These are phyloP conservation scores for Drosophila niveifrons DNA, from an alignment of 2,888 invertebrate genomes.

Conservation along the genomic window DNA sequence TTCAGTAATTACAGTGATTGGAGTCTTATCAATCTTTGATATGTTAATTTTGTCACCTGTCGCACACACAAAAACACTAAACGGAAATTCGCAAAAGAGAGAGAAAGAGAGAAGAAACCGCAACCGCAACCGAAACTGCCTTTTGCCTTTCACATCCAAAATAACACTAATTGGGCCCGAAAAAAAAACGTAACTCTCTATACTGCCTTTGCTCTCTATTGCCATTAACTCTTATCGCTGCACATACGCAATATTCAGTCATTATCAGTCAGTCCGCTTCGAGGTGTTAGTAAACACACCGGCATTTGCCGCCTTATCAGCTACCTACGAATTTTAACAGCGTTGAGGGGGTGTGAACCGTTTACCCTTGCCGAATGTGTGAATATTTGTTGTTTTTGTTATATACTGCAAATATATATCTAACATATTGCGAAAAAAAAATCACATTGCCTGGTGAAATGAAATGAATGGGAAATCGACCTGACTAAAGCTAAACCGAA, in stretches of 20 bases:
- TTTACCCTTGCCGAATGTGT: conserved; percentile 11
- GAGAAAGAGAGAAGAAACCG: neutral
- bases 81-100: conserved; percentile 45
- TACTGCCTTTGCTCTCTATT: conserved; percentile 20
- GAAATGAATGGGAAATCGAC: conserved; percentile 10
- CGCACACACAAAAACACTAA: conserved; percentile 38
- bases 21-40: conserved; percentile 51
- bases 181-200: conserved; percentile 18
- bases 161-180: conserved; percentile 62
- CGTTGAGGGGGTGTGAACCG: neutral
- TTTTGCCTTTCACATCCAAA: conserved; percentile 53
- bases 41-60: conserved; percentile 74
- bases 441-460: conserved; percentile 14
- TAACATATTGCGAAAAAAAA: conserved; percentile 26
- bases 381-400: conserved; percentile 35
- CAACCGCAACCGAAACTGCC: conserved; percentile 38
- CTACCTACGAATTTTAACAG: conserved; percentile 1
- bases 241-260: conserved; percentile 31
- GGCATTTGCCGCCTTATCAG: conserved; percentile 70
- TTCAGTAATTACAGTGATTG: conserved; percentile 65
- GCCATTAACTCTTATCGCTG: conserved; percentile 63
- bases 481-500: neutral
- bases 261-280: conserved; percentile 57
- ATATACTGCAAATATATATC: conserved; percentile 31
- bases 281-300: conserved; percentile 62